Base-by-base conservation (phyloP, 2,888 invertebrate species). In the Schizaphis graminum region DNA sequence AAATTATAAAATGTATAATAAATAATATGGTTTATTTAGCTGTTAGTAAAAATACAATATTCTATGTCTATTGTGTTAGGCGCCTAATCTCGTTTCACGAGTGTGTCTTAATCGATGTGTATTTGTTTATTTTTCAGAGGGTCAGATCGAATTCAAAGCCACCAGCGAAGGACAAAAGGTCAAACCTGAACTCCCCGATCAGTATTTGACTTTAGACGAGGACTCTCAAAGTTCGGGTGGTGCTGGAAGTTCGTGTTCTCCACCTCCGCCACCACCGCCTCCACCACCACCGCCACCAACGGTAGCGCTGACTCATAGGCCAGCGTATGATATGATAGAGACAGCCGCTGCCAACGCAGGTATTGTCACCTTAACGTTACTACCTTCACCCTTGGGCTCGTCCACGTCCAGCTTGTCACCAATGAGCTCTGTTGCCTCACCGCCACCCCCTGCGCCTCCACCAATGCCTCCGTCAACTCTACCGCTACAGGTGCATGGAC, bases 91-190 rank as follows among this genome's bases (percentile, higher is more conserved):
- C 47, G n/a, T 67, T 11, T 0, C 1, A 24, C 24, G 47, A 7
- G 44, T 13, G 5, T 41, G 10, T 56, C 7, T 77, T 77, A 7
- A 77, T 8, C 3, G 7, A 0, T 35, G 0, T 24, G 35, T 8
- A 41, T 11, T 16, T 2, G 11, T 88, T 67, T 77, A 16, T 85
- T 95, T 95, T 95, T 3, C 96, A 97, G 97, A 99, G 96, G 99
- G 99, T 94, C 97, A 98, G 95, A 97, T 99, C 95, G 97, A 98
- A 91, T 99, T 99, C 96, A 98, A 98, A 96, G 98, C 98, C 86
- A 99, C 99, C 89, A 98, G 98, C 96, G 99, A 99, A 96, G 99
- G 98, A 0, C 97, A 98, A 89, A 97, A 98, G 53, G 97, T 98
- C 41, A 97, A 98, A 94, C 98, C 98, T 5, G 97, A 98, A 95